Percentiles rank a stretch among this genome's conserved stretches.
These are phyloP conservation scores for Lordiphosa mommai DNA, from an alignment of 1,140 invertebrate genomes.

Conservation along the genomic window DNA sequence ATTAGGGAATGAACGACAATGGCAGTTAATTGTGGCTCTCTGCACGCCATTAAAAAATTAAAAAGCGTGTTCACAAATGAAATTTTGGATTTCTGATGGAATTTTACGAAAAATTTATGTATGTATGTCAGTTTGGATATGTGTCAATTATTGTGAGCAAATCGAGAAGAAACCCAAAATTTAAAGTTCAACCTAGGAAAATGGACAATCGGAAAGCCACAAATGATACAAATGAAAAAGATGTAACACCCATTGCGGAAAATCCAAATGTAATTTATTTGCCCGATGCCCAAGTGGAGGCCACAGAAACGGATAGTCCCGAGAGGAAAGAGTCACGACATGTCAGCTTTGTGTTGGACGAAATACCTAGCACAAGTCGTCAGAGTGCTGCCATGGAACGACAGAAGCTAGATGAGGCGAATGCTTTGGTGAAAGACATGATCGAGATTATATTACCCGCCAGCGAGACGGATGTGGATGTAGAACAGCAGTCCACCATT, in stretches of 20 bases:
- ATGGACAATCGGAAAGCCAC: slow-evolving; percentile 7
- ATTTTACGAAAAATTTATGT: slow-evolving; percentile 13
- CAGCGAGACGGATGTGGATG: background rate
- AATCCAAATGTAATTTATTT: slow-evolving; percentile 27
- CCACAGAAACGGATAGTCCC: slow-evolving; percentile 41
- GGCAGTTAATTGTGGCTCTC: slow-evolving; percentile 27
- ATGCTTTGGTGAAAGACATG: background rate
- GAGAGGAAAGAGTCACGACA: background rate
- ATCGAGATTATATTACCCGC: slow-evolving; percentile 10
- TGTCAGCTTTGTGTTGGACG: slow-evolving; percentile 4
- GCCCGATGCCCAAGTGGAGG: slow-evolving; percentile 34
- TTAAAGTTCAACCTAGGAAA: background rate
- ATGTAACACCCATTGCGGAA: background rate
- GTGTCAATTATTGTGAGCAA: slow-evolving; percentile 12
- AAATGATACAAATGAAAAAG: background rate
- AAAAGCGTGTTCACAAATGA: slow-evolving; percentile 6
- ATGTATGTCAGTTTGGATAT: slow-evolving; percentile 21
- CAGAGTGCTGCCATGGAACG: background rate
- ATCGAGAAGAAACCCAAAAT: background rate
- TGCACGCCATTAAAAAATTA: slow-evolving; percentile 42
- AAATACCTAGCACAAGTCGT: slow-evolving; percentile 4
- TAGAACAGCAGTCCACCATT: background rate
- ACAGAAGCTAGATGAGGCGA: background rate
- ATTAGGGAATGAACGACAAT: slow-evolving; percentile 44
- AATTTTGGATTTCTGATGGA: no score